A percentile compares a stretch with the other conserved stretches of the same genome.
Conservation (phyloP, 2,888 invertebrate species). For the Nymphalis polychloros region DNA sequence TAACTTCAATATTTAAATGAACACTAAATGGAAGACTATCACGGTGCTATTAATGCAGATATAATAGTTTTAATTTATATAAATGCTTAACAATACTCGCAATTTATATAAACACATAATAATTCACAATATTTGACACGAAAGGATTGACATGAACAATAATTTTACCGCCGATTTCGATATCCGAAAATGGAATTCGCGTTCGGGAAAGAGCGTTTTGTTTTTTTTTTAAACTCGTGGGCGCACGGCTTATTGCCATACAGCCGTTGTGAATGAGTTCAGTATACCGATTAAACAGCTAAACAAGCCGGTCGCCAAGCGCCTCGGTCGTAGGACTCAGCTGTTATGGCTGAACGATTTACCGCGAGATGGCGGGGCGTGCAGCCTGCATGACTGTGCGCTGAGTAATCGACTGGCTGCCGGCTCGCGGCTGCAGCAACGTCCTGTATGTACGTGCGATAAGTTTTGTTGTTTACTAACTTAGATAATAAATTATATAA, state of each 20-base stretch:
- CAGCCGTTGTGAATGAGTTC: constrained; percentile 36
- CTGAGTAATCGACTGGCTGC: constrained; percentile 68
- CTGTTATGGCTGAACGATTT: constrained; percentile 46
- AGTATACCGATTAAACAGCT: constrained; percentile 68
- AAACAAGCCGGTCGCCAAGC: constrained; percentile 43
- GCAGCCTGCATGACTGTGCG: constrained; percentile 68
- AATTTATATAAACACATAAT: constrained; percentile 57
- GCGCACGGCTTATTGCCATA: constrained; percentile 30
- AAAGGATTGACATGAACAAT: constrained; percentile 36
- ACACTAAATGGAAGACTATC: constrained; percentile 50
- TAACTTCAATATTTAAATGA: constrained; percentile 35
- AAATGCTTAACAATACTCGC: constrained; percentile 46
- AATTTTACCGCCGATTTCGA: constrained; percentile 48
- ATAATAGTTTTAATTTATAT: constrained; percentile 31
- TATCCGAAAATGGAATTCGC: constrained; percentile 40
- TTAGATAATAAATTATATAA: constrained; percentile 38
- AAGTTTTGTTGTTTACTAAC: constrained; percentile 39
- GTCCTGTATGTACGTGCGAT: constrained; percentile 48
- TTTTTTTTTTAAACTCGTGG: constrained; percentile 33
- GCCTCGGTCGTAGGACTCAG: constrained; percentile 42
- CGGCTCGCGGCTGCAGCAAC: constrained; percentile 62
- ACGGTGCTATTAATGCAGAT: constrained; percentile 38
- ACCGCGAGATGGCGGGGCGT: constrained; percentile 55
- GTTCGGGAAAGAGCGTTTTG: constrained; percentile 14
- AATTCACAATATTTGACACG: constrained; percentile 68